Base-by-base conservation (phyloP, 2,113 vertebrate species). In the Pao palembangensis region DNA sequence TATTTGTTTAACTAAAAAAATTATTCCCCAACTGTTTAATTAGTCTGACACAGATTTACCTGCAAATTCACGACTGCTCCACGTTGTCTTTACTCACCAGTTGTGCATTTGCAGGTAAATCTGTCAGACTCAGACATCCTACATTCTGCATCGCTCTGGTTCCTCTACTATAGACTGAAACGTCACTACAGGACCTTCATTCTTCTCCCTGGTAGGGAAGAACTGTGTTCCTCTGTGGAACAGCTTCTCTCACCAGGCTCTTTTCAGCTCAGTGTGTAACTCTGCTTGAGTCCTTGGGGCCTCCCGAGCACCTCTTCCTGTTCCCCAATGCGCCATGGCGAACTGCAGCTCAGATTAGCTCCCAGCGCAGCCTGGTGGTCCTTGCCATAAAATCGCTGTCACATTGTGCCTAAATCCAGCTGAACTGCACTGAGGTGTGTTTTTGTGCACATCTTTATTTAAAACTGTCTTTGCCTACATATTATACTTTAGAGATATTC, bases 241-340 rank as follows among this genome's bases (percentile, higher is more conserved):
- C 65, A 62, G 56, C 38, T 55, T 82, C 79, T 70, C 85, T 81
- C 81, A 84, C 83, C 79, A 78, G 76, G 75, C 80, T 83, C 79
- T 71, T 87, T 90, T 89, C 79, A 87, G 84, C 74, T 78, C 65
- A 75, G 76, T 75, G 81, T 83, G 85, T 81, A 73, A 79, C 85
- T 81, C 81, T 14, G 82, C 78, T 79, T 78, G 80, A 77, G 81
- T 78, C 82, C 47, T 69, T 73, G 41, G 83, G 79, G 82, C 83
- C 80, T 83, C 76, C 61, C 57, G 78, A 84, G 82, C 80, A 65
- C 67, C 81, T 72, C 81, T 87, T 87, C 83, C 88, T 84, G 81
- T 84, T 69, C 82, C 79, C 83, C 84, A 81, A 85, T 75, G 77
- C 47, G 68, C 74, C 69, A 54, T 54, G 65, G 76, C 69, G 52